These are phyloP conservation scores for Hydropsyche betteni DNA, from an alignment of 2,888 invertebrate species.

Conservation along the genomic window DNA sequence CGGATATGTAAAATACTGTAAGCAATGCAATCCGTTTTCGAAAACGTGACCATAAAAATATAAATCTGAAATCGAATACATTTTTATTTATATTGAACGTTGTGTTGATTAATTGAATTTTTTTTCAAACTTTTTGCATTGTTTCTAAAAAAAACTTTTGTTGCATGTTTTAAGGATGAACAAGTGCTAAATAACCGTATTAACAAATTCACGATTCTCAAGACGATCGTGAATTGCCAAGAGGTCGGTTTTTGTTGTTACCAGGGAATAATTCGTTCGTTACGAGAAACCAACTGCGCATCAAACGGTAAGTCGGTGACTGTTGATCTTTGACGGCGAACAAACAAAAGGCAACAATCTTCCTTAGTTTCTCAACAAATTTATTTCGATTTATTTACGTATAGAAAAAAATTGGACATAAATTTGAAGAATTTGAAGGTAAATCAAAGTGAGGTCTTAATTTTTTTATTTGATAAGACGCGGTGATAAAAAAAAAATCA, in stretches of 20 bases:
- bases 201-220: constrained; percentile 20
- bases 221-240: constrained; percentile 23
- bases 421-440: no score
- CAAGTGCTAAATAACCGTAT: constrained; percentile 27
- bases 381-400: no score
- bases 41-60: background rate
- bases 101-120: background rate
- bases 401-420: no score
- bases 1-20: background rate
- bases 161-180: background rate
- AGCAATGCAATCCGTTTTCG: background rate
- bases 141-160: background rate
- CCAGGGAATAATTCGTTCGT: background rate
- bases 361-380: background rate
- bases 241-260: constrained; percentile 13
- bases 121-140: background rate
- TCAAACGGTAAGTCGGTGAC: background rate
- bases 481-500: no score
- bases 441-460: no score
- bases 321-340: constrained; percentile 16
- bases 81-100: background rate
- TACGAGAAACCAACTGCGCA: background rate
- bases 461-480: no score
- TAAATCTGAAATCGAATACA: background rate
- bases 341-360: background rate